A percentile compares a stretch with the other conserved stretches of the same genome.
Conservation (phyloP, 2,797 vertebrate genomes). For the Urocyon cinereoargenteus region DNA sequence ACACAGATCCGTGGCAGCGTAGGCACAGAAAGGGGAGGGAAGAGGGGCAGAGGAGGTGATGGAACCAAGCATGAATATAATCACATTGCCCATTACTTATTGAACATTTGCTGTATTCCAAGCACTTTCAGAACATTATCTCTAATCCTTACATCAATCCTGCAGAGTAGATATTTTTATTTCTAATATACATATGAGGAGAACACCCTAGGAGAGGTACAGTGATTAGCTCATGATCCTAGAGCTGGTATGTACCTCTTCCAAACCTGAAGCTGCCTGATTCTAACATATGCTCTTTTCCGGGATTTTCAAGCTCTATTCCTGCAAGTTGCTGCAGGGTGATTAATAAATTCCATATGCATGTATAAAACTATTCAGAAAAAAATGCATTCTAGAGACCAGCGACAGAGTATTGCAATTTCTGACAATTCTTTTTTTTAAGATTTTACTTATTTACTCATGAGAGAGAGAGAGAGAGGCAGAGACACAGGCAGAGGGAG, state of each 20-base stretch:
- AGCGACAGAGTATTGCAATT: neutral
- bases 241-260: neutral
- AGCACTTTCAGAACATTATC: constrained; percentile 21
- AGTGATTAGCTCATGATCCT: neutral
- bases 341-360: neutral
- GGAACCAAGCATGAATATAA: neutral
- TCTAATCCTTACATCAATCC: neutral
- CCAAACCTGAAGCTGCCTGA: neutral
- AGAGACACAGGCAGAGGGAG: too few relatives aligned
- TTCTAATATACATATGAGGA: neutral
- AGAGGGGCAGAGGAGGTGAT: neutral
- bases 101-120: constrained; percentile 25
- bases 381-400: constrained; percentile 4
- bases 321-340: neutral
- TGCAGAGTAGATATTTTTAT: constrained; percentile 12
- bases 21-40: neutral
- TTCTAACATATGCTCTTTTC: constrained; percentile 41
- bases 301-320: neutral
- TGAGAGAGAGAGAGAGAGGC: too few relatives aligned
- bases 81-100: constrained; percentile 14
- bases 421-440: neutral
- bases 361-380: neutral
- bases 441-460: too few relatives aligned
- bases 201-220: neutral
- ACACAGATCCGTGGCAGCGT: neutral